Percentiles rank a stretch among this genome's conserved stretches.
Evolutionary conservation across 1,140 invertebrate genomes (phyloP).

Genomic region (Ruditapes philippinarum): DNA sequence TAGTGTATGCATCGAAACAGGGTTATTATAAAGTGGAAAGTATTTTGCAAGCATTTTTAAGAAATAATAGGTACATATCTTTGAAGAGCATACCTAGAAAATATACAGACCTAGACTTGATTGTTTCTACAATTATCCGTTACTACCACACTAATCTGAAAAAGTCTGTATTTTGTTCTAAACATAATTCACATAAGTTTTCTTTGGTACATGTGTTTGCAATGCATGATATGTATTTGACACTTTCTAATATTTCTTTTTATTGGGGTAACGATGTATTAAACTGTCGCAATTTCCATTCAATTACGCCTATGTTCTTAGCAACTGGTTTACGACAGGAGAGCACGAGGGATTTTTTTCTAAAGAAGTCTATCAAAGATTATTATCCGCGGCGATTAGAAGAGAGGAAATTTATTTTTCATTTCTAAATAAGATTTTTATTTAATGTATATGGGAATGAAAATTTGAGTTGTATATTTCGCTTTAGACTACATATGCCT

Average conservation of each 20-base stretch:
- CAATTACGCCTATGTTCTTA: background rate
- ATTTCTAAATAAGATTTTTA: background rate
- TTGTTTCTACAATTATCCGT: background rate
- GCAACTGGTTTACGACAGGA: background rate
- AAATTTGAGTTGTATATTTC: background rate
- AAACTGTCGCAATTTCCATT: slow-evolving; percentile 5
- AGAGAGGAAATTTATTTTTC: background rate
- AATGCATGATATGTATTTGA: slow-evolving; percentile 11
- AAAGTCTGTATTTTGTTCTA: background rate
- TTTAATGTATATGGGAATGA: background rate
- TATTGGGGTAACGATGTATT: background rate
- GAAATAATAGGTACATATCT: no score
- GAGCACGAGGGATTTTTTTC: background rate
- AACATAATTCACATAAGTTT: background rate
- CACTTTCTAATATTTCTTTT: background rate
- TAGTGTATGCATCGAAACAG: no score
- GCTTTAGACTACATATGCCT: background rate
- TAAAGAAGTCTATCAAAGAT: background rate
- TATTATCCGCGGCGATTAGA: background rate
- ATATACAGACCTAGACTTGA: background rate
- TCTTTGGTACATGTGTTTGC: background rate
- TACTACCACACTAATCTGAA: background rate
- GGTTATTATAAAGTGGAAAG: no score
- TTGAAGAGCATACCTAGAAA: no score
- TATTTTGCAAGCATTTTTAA: no score